Evolutionary conservation across 2,113 vertebrate species (phyloP).

Genomic region (Phylloscopus trochiloides): DNA sequence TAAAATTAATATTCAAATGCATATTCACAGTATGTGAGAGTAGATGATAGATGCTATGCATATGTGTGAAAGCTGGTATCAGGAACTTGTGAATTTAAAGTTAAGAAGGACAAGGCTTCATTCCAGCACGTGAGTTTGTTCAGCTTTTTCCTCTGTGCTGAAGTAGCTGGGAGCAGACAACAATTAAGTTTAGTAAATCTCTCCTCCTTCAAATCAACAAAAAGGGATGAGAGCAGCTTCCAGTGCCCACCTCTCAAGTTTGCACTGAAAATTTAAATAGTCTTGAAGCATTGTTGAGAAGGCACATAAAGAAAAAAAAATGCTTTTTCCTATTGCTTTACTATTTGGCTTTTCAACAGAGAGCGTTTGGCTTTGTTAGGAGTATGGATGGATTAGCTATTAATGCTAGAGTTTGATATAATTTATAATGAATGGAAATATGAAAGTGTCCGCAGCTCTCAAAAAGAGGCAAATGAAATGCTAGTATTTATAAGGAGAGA

Average conservation of each 20-base stretch:
- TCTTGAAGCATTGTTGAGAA: background rate
- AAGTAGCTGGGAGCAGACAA: background rate
- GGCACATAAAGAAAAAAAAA: background rate
- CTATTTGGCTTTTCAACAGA: background rate
- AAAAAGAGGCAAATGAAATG: background rate
- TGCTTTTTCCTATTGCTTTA: background rate
- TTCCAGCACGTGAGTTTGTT: background rate
- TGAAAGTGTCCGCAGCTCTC: background rate
- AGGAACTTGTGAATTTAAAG: conserved; percentile 36
- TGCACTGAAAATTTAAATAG: background rate
- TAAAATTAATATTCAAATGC: background rate
- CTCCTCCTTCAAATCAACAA: background rate
- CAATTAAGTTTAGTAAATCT: background rate
- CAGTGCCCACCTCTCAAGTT: background rate
- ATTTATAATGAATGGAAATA: background rate
- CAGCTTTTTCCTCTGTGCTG: background rate
- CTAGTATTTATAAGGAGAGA: background rate
- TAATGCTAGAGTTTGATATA: background rate
- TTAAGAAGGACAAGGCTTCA: background rate
- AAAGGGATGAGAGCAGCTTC: background rate
- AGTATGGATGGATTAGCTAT: background rate
- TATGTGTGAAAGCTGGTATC: background rate
- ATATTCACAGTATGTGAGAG: conserved; percentile 18
- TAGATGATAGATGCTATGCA: background rate
- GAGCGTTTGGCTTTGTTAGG: background rate